Evolutionary conservation across 2,888 invertebrate genomes (phyloP), one percentile per base, ranked within the genome.

Genomic region (Pristionchus arcanus): DNA sequence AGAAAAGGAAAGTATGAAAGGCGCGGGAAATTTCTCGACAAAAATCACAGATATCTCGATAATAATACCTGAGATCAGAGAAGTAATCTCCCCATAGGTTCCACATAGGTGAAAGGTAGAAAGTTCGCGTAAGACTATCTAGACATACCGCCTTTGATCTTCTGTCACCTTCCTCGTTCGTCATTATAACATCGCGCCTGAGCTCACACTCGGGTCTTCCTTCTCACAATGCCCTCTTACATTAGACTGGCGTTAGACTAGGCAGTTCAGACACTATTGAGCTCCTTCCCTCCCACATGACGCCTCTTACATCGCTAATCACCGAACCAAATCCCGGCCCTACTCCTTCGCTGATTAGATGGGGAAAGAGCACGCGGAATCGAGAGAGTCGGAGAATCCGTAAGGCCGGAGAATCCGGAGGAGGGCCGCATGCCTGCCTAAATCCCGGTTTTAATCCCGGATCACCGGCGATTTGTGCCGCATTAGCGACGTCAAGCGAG

Each of bases 381-480:
- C 2, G 11, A n/a, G 63, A 63, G 63, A 63, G 59, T n/a, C n/a
- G n/a, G n/a, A n/a, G n/a, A n/a, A n/a, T n/a, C n/a, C n/a, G n/a
- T n/a, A n/a, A n/a, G n/a, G n/a, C 63, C 63, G 42, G 42, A 49
- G 42, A 49, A 49, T 49, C 42, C 42, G 42, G 42, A 49, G 42
- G 42, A 63, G 25, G n/a, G 63, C 25, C 63, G 25, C 25, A 11
- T 63, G 63, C 25, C 63, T n/a, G 63, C 68, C 34, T 31, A 34
- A 74, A 11, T 37, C 37, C 37, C 37, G n/a, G 34, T 1, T 37
- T 15, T 42, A 42, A 42, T 42, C 42, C 42, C 42, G 74, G 74
- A 37, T 74, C 16, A 74, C 74, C 74, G 37, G 21, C 37, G 74
- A 74, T 74, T 74, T 74, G 74, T 74, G 74, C 74, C 74, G 34